Base-by-base conservation (phyloP, 2,113 vertebrate genomes). In the Aptenodytes patagonicus region DNA sequence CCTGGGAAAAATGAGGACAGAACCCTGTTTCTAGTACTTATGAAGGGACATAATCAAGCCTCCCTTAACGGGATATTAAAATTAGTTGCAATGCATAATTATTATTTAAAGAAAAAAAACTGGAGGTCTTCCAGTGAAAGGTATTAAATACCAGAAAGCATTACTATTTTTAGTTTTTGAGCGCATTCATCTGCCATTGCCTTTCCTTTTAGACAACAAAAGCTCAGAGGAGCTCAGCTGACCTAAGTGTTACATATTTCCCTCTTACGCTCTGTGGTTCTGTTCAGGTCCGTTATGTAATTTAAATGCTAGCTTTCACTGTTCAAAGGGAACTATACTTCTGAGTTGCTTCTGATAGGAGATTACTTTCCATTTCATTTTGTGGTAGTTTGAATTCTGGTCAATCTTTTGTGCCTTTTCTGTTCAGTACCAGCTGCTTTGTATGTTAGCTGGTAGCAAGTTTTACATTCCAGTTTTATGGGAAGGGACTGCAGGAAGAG, bases 331-430 rank as follows among this genome's bases (percentile, higher is more conserved):
- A 93, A 80, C 68, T n/a, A 26, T 51, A 58, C 84, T 91, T 93
- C 87, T 90, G 84, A 93, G 81, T 90, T 95, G 54, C 66, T 80
- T 76, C 71, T 83, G 75, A 91, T 66, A 85, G 83, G 36, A 94
- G 73, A 91, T 80, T 85, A 93, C 87, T 97, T 95, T 95, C 66
- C 66, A 90, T 92, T 95, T 92, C 66, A 8, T 93, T 97, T 85
- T 89, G 73, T 70, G 70, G 60, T 73, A 80, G 78, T 65, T 91
- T 95, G 89, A 97, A 95, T 94, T 73, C 89, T 86, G 62, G 81
- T 96, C 87, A 87, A 54, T 94, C 78, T 90, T 97, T 95, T 95
- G 72, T 92, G 68, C 55, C 69, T 52, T 44, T 71, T 92, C 79
- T 81, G 31, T 80, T 88, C 24, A 3, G 55, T 80, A 42, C 86